These are phyloP conservation scores for Nixonia krombeini DNA, from an alignment of 1,140 invertebrate genomes.

Conservation along the genomic window DNA sequence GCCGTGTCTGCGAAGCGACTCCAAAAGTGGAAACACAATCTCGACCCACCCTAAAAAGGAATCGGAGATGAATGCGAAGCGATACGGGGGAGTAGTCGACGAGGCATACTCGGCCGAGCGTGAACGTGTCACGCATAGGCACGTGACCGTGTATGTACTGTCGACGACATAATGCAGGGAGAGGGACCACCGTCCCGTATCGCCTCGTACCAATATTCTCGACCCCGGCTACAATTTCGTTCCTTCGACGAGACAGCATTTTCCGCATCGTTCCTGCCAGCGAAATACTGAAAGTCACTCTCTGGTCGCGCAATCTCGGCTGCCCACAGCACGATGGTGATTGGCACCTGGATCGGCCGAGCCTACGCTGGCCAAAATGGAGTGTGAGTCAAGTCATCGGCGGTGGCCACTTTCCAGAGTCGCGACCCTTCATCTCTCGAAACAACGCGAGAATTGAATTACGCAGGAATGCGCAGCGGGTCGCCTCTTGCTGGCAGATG, in stretches of 20 bases:
- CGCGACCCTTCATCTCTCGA: too few relatives aligned
- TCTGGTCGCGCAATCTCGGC: too few relatives aligned
- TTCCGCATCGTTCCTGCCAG: too few relatives aligned
- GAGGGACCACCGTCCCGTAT: not conserved
- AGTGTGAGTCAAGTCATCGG: too few relatives aligned
- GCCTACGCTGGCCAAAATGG: too few relatives aligned
- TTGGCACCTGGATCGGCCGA: too few relatives aligned
- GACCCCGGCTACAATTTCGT: not conserved
- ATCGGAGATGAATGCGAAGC: constrained; percentile 56
- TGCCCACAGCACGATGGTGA: too few relatives aligned
- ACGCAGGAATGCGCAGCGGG: constrained; percentile 6
- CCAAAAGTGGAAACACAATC: constrained; percentile 67
- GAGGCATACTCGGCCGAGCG: constrained; percentile 51
- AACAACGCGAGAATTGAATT: too few relatives aligned
- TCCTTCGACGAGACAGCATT: too few relatives aligned
- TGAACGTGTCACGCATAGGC: constrained; percentile 72
- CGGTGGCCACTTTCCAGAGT: too few relatives aligned
- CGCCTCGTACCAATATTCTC: not conserved
- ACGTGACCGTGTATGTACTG: constrained; percentile 55
- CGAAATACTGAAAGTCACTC: too few relatives aligned
- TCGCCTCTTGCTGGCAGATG: constrained; percentile 53
- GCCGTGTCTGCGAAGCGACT: constrained; percentile 10
- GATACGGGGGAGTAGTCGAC: constrained; percentile 53
- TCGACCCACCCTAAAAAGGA: constrained; percentile 56
- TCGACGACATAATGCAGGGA: not conserved